Base-by-base conservation (phyloP, 2,888 invertebrate genomes). In the Drosophila setosimentum region DNA sequence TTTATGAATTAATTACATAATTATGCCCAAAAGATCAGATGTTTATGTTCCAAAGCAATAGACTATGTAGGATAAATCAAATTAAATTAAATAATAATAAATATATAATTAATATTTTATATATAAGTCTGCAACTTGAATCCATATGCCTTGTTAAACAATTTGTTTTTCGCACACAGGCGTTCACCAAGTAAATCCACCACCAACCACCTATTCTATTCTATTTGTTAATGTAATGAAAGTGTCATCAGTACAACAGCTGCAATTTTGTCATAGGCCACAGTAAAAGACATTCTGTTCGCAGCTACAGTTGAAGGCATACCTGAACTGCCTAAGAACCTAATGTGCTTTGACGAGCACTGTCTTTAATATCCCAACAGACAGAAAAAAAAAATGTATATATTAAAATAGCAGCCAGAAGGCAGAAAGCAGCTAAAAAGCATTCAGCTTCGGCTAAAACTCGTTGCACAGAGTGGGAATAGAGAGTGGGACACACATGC, bases 361-460 rank as follows among this genome's bases (percentile, higher is more conserved):
- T 76, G 80, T 68, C 80, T 76, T 65, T 78, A 78, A 80, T 68
- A 72, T 68, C 72, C 76, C 68, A 72, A 65, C 80, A 70, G 61
- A 65, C 68, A 63, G 49, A 58, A 61, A 60, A 72, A 40, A 48
- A 51, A 18, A 35, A 72, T 55, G 57, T 61, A 35, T 3, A 45
- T 16, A 24, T 29, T n/a, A n/a, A 29, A 29, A 24, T 50, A 27
- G 33, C 66, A 35, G 37, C 42, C 53, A 69, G 24, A 24, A 30
- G 33, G 35, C 42, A 49, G 18, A 24, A 24, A 21, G 21, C 45
- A 24, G 45, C 21, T 45, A 45, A 45, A 45, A 24, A 24, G 35
- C 27, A 37, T 27, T 27, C 35, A 27, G 55, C 27, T n/a, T 27
- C 10, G n/a, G 55, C 37, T n/a, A 27, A 35, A 27, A 48, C 53